These are phyloP conservation scores for Propithecus coquereli DNA, from an alignment of 2,113 vertebrate species.

Conservation along the genomic window DNA sequence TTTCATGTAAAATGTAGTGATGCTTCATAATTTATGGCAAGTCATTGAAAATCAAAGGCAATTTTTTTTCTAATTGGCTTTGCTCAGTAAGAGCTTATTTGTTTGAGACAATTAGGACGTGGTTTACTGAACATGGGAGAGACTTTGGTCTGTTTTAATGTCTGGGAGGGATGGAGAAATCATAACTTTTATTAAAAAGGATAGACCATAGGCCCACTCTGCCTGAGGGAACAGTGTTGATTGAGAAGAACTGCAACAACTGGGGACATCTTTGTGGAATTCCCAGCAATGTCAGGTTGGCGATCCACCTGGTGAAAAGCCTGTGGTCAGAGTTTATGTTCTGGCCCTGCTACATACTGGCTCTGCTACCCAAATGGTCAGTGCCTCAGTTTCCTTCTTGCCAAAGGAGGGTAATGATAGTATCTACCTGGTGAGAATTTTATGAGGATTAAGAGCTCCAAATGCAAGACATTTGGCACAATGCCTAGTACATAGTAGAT, in stretches of 20 bases:
- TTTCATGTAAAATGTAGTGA: background rate
- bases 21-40: background rate
- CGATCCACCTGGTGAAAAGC: background rate
- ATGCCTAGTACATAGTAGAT: background rate
- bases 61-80: constrained; percentile 42
- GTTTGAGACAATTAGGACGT: background rate
- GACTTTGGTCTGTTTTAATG: background rate
- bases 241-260: fast-evolving
- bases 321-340: background rate
- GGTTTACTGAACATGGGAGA: background rate
- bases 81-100: background rate
- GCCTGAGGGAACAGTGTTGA: background rate
- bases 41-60: constrained; percentile 10
- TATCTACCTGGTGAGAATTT: background rate
- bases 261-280: background rate
- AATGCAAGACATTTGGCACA: background rate
- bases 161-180: background rate
- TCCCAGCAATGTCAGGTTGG: background rate
- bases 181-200: background rate
- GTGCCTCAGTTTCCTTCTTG: background rate
- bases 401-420: background rate
- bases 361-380: background rate
- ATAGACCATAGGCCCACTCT: background rate
- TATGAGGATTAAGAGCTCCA: background rate
- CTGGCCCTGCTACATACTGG: background rate